Percentiles rank a stretch among this genome's conserved stretches.
Evolutionary conservation across 2,797 vertebrate species (phyloP).

Genomic region (Arrhamphus sclerolepis): DNA sequence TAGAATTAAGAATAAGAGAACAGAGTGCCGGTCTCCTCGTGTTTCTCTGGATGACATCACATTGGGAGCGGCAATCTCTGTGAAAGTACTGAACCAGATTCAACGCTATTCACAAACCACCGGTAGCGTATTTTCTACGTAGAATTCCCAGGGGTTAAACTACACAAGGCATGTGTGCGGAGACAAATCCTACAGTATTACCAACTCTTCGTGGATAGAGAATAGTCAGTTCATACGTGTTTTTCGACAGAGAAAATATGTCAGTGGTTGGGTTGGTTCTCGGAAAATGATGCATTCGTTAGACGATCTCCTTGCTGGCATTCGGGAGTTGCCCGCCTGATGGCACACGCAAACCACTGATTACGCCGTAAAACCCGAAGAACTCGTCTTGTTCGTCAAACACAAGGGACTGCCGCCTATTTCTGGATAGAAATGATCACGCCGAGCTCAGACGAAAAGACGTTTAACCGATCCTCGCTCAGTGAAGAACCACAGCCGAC

Average conservation of each 20-base stretch:
- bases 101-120: slow-evolving; percentile 68
- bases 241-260: slow-evolving; percentile 48
- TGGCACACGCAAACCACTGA: slow-evolving; percentile 37
- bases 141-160: slow-evolving; percentile 43
- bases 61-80: slow-evolving; percentile 30
- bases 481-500: slow-evolving; percentile 50
- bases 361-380: slow-evolving; percentile 14
- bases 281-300: slow-evolving; percentile 51
- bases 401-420: slow-evolving; percentile 6
- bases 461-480: slow-evolving; percentile 30
- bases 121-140: slow-evolving; percentile 65
- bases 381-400: slow-evolving; percentile 21
- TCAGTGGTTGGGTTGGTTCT: slow-evolving; percentile 65
- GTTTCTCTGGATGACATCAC: slow-evolving; percentile 5
- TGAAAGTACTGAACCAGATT: slow-evolving; percentile 35
- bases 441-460: slow-evolving; percentile 33
- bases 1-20: neutral
- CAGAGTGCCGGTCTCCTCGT: too few relatives aligned
- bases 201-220: slow-evolving; percentile 60
- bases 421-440: slow-evolving; percentile 19
- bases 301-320: slow-evolving; percentile 28
- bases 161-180: slow-evolving; percentile 61
- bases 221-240: slow-evolving; percentile 59
- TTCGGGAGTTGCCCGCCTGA: slow-evolving; percentile 65
- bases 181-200: slow-evolving; percentile 45